phyloP scores from a whole-genome alignment of 1,140 invertebrate genomes.

The Aporrectodea caliginosa region DNA sequence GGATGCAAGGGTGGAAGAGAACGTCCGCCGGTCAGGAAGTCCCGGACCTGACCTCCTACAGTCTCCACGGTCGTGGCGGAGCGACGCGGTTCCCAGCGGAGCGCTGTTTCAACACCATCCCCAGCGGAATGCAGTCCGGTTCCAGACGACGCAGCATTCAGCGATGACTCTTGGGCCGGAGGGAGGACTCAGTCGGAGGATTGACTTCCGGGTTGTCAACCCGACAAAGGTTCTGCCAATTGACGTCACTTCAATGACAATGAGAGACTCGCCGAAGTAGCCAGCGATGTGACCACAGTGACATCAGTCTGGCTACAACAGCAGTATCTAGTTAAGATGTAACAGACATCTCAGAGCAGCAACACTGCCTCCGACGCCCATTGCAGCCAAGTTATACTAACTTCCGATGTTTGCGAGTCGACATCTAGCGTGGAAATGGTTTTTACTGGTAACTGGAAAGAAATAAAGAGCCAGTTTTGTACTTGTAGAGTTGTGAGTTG shows the following conservation, averaged over 20 bases:
- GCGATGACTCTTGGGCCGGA: not conserved
- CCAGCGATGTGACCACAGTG: not conserved
- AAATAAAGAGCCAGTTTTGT: too few species aligned
- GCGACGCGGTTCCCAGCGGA: not conserved
- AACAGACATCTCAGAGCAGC: not conserved
- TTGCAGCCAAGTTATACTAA: not conserved
- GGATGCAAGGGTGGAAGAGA: not conserved
- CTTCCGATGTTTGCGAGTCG: not conserved
- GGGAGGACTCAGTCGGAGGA: too few species aligned
- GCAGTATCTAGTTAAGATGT: too few species aligned
- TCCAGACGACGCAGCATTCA: not conserved
- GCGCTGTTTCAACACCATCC: too few species aligned
- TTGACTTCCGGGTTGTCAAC: not conserved
- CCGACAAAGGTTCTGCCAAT: not conserved
- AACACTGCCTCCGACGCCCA: not conserved
- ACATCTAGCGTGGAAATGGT: not conserved
- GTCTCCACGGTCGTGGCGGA: not conserved
- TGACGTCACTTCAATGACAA: not conserved
- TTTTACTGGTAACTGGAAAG: too few species aligned
- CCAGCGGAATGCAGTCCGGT: not conserved
- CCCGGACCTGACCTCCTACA: not conserved
- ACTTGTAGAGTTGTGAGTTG: too few species aligned
- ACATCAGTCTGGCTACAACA: too few species aligned
- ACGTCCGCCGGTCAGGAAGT: not conserved
- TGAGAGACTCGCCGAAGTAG: not conserved